Conservation (phyloP, 1,140 invertebrate species). For the Telenomus remus region DNA sequence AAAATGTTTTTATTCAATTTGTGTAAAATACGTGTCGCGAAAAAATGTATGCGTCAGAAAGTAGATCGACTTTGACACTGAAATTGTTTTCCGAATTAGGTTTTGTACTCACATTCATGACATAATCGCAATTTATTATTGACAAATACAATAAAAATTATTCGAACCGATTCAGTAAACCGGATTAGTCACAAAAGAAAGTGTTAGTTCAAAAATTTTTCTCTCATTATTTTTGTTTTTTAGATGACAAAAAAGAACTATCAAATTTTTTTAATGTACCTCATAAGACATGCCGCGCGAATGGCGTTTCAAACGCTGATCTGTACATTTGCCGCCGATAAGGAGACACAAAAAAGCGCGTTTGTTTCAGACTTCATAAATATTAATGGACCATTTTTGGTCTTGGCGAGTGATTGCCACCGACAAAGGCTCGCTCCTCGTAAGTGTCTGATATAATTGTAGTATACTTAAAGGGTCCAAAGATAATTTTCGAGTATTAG, state of each 20-base stretch:
- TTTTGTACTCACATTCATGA: conserved; percentile 15
- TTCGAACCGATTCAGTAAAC: too few relatives aligned
- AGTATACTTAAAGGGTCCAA: not conserved
- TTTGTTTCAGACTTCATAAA: not conserved
- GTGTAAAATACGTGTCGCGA: not conserved
- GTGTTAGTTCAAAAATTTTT: too few relatives aligned
- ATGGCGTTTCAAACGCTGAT: not conserved
- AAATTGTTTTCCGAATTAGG: conserved; percentile 26
- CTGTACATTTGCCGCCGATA: not conserved
- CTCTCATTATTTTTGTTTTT: too few relatives aligned
- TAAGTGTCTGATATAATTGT: not conserved
- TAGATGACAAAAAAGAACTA: too few relatives aligned
- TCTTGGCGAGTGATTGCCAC: not conserved
- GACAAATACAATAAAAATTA: too few relatives aligned
- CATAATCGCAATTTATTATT: conserved; percentile 13
- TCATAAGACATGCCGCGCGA: not conserved
- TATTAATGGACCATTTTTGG: conserved; percentile 2
- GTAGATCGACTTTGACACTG: conserved; percentile 38
- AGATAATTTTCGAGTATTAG: not conserved
- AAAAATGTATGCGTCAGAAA: conserved; percentile 24
- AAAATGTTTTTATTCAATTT: conserved; percentile 7
- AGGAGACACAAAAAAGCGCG: not conserved
- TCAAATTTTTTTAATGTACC: not conserved
- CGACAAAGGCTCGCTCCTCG: not conserved
- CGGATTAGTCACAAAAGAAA: too few relatives aligned